A percentile compares a stretch with the other conserved stretches of the same genome.
These are phyloP conservation scores for Aphaenogaster floridana DNA, from an alignment of 1,140 invertebrate species.

Conservation along the genomic window DNA sequence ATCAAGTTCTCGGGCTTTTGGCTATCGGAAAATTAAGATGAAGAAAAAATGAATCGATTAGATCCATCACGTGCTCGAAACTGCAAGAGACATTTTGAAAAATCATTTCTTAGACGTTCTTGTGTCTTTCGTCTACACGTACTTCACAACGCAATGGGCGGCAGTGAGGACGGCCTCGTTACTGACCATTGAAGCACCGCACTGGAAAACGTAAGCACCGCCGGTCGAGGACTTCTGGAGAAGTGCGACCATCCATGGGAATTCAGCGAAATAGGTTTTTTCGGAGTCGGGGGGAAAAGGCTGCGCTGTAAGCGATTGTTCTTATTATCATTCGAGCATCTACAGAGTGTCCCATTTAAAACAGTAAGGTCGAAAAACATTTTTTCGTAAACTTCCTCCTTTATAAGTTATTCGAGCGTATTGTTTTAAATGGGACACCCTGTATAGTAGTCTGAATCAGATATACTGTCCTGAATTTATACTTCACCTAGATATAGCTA, in stretches of 20 bases:
- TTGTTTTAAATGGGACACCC: not conserved
- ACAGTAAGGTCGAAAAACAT: too few species aligned
- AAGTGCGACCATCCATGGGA: conserved; percentile 88
- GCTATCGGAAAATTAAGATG: not conserved
- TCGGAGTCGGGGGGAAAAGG: conserved; percentile 70
- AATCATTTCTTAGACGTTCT: not conserved
- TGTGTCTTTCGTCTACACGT: not conserved
- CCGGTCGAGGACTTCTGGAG: conserved; percentile 72
- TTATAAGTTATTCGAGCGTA: too few species aligned
- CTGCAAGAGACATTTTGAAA: not conserved
- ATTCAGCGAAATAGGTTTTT: conserved; percentile 87
- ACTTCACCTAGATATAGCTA: not conserved
- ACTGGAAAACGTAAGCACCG: conserved; percentile 80
- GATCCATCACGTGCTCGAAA: not conserved
- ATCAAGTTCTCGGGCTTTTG: conserved; percentile 70
- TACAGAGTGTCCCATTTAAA: too few species aligned
- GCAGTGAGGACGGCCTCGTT: conserved; percentile 87
- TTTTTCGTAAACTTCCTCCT: too few species aligned
- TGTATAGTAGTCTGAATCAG: not conserved
- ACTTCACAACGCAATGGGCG: conserved; percentile 86
- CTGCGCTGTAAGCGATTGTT: conserved; percentile 59
- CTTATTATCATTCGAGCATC: not conserved
- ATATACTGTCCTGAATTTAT: not conserved
- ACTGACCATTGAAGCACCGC: conserved; percentile 87
- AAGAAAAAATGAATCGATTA: not conserved